Conservation (phyloP, 2,113 vertebrate genomes). For the Python bivittatus region DNA sequence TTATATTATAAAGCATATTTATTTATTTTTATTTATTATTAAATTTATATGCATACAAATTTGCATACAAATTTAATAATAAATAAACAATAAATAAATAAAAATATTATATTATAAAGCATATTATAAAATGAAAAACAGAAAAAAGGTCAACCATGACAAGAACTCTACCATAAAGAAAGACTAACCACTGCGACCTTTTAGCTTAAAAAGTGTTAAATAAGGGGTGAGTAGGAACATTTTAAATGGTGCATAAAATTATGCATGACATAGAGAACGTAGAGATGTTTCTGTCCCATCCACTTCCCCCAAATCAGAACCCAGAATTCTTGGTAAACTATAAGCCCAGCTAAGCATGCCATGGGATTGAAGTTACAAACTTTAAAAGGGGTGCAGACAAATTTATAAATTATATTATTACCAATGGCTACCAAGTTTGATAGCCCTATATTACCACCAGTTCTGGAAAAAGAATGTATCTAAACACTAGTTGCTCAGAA, state of each 20-base stretch:
- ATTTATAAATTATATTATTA: neutral
- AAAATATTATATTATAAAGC: neutral
- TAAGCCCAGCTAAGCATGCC: neutral
- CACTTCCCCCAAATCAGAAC: neutral
- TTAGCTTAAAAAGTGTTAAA: neutral
- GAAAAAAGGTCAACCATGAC: neutral
- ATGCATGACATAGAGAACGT: neutral
- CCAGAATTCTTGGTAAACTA: neutral
- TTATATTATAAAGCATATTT: neutral
- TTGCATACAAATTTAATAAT: too few relatives aligned
- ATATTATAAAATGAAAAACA: neutral
- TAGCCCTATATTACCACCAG: neutral
- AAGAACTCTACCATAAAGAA: neutral
- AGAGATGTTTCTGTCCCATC: neutral
- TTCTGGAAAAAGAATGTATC: neutral
- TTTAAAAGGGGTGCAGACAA: neutral
- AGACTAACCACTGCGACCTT: neutral
- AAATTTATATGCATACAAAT: too few relatives aligned
- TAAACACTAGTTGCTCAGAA: neutral
- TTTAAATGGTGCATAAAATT: neutral
- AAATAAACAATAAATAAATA: too few relatives aligned
- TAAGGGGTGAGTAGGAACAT: neutral
- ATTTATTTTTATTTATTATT: too few relatives aligned
- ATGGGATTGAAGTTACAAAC: neutral
- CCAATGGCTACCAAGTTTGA: neutral